These are phyloP conservation scores for Muscicapa comitata DNA, from an alignment of 2,797 vertebrate species.

Conservation along the genomic window DNA sequence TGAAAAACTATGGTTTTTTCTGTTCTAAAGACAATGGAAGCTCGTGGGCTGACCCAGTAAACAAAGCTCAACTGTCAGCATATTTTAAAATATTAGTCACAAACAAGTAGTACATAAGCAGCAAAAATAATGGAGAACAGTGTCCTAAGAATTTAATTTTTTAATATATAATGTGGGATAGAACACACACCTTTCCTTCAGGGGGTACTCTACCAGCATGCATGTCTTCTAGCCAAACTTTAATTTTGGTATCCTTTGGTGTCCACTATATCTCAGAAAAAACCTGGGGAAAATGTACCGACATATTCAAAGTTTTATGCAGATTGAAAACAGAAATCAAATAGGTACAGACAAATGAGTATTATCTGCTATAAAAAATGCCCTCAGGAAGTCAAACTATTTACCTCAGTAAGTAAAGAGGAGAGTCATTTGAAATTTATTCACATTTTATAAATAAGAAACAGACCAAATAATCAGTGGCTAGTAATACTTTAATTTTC, in stretches of 20 bases:
- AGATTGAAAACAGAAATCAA: not conserved
- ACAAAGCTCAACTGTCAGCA: conserved; percentile 35
- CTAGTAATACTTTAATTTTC: not conserved
- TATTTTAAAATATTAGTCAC: conserved; percentile 31
- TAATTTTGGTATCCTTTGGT: not conserved
- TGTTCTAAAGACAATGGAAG: conserved; percentile 46
- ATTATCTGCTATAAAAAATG: not conserved
- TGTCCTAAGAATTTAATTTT: not conserved
- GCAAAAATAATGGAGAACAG: not conserved
- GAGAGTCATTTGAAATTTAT: not conserved
- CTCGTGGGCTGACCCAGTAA: conserved; percentile 17
- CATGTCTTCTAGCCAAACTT: not conserved
- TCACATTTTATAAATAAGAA: not conserved
- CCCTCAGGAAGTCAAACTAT: not conserved
- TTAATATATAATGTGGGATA: not conserved
- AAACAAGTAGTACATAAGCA: not conserved
- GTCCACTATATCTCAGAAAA: not conserved
- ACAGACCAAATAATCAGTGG: not conserved
- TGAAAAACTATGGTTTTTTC: not conserved
- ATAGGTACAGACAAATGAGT: not conserved
- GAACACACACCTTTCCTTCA: not conserved
- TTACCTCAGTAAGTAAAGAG: not conserved
- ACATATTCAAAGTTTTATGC: not conserved
- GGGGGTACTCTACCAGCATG: not conserved
- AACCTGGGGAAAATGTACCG: accelerated